Percentiles rank a stretch among this genome's conserved stretches.
Conservation (phyloP, 2,888 invertebrate species). For the Coronaproctus castanopsis region DNA sequence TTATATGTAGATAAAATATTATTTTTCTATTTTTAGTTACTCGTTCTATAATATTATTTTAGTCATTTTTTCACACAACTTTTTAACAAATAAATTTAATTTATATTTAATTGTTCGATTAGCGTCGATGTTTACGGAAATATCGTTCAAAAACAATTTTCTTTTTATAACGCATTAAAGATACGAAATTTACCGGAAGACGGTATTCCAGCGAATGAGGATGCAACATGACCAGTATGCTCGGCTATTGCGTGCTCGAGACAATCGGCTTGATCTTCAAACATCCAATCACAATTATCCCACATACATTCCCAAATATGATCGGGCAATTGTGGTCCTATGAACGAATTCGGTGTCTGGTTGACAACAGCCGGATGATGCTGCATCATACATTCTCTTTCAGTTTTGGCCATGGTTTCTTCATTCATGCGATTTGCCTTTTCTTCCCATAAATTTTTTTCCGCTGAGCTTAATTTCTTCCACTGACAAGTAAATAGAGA, state of each 20-base stretch:
- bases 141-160: no score
- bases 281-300: constrained; percentile 83
- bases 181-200: constrained; percentile 27
- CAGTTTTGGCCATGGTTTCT: constrained; percentile 35
- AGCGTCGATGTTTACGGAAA: no score
- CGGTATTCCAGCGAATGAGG: constrained; percentile 30
- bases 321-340: constrained; percentile 22
- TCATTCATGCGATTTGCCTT: constrained; percentile 74
- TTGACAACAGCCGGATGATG: constrained; percentile 26
- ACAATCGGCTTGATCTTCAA: constrained; percentile 64
- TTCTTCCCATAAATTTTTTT: constrained; percentile 89
- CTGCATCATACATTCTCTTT: constrained; percentile 1
- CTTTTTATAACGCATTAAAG: no score
- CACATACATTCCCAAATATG: constrained; percentile 66
- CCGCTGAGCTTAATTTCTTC: constrained; percentile 69
- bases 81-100: no score
- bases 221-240: constrained; percentile 49
- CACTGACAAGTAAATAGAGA: constrained; percentile 46
- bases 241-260: constrained; percentile 76
- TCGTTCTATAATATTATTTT: no score
- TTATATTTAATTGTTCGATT: no score
- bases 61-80: no score
- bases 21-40: no score
- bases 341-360: constrained; percentile 22
- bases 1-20: no score